Conservation (phyloP, 2,888 invertebrate genomes). For the Criorhina ranunculi region DNA sequence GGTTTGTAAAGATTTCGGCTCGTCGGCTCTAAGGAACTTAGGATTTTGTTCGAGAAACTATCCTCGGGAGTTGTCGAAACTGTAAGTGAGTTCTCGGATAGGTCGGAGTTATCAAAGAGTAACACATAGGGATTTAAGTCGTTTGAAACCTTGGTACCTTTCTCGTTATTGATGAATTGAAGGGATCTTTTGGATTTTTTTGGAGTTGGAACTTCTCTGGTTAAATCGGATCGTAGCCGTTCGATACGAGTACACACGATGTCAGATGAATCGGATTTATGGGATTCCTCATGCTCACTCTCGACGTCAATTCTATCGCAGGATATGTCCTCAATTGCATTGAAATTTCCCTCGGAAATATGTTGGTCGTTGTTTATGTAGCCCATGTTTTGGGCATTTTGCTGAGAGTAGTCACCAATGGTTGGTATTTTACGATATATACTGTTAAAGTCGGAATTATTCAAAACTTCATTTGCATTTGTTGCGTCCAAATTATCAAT, state of each 20-base stretch:
- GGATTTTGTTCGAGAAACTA: constrained; percentile 72
- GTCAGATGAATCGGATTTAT: constrained; percentile 83
- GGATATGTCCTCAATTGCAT: constrained; percentile 81
- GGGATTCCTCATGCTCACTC: constrained; percentile 83
- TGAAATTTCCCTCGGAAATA: constrained; percentile 77
- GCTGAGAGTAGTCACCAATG: constrained; percentile 59
- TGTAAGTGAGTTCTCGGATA: constrained; percentile 80
- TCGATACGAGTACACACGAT: constrained; percentile 79
- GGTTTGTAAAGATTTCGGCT: constrained; percentile 77
- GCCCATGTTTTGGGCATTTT: constrained; percentile 52
- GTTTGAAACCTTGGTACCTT: constrained; percentile 56
- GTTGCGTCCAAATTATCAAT: constrained; percentile 75
- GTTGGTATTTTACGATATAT: constrained; percentile 59
- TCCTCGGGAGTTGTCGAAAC: constrained; percentile 80
- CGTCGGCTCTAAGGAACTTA: constrained; percentile 67
- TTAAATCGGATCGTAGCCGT: constrained; percentile 47
- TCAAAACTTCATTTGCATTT: constrained; percentile 54
- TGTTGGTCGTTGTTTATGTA: constrained; percentile 63
- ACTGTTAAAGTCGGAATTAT: constrained; percentile 73
- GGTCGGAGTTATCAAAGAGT: constrained; percentile 81
- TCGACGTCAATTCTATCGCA: constrained; percentile 84
- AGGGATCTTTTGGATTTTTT: constrained; percentile 45
- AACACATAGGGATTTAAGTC: constrained; percentile 79
- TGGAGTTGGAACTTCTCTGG: background rate
- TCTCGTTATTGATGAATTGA: constrained; percentile 43